Evolutionary conservation across 2,888 invertebrate genomes (phyloP).

Genomic region (Ormyrus rosae): DNA sequence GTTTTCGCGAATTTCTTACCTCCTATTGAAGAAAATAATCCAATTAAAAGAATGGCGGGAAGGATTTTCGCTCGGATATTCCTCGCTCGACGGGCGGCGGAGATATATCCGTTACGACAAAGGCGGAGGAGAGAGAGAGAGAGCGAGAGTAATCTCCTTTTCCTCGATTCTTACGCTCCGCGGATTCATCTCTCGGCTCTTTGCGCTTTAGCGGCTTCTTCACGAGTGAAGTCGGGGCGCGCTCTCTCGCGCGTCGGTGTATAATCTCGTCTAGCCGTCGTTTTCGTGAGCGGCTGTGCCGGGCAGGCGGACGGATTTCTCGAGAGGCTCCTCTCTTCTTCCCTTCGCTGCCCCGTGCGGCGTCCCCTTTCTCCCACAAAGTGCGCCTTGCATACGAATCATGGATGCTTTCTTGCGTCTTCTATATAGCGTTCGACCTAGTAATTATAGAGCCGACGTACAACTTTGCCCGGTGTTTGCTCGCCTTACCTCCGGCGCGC

Average conservation of each 20-base stretch:
- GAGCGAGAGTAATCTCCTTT: slow-evolving; percentile 10
- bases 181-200: slow-evolving; percentile 25
- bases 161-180: slow-evolving; percentile 40
- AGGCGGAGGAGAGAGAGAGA: not conserved
- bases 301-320: slow-evolving; percentile 51
- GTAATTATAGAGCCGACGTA: not conserved
- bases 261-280: slow-evolving; percentile 47
- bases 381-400: too few species aligned
- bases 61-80: not conserved
- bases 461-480: not conserved
- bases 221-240: not conserved
- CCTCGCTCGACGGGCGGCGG: too few species aligned
- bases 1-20: too few species aligned
- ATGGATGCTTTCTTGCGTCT: too few species aligned
- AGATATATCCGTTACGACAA: not conserved
- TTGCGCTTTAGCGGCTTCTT: slow-evolving; percentile 30
- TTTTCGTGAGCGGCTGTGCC: slow-evolving; percentile 19
- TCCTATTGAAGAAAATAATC: not conserved
- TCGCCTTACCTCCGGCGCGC: not conserved
- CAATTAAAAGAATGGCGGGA: slow-evolving; percentile 9
- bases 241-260: slow-evolving; percentile 18
- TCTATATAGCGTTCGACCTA: not conserved
- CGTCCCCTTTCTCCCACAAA: not conserved
- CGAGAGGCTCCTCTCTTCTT: slow-evolving; percentile 38
- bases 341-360: not conserved